Conservation (phyloP, 2,797 vertebrate species). For the Pantherophis vulpinus region DNA sequence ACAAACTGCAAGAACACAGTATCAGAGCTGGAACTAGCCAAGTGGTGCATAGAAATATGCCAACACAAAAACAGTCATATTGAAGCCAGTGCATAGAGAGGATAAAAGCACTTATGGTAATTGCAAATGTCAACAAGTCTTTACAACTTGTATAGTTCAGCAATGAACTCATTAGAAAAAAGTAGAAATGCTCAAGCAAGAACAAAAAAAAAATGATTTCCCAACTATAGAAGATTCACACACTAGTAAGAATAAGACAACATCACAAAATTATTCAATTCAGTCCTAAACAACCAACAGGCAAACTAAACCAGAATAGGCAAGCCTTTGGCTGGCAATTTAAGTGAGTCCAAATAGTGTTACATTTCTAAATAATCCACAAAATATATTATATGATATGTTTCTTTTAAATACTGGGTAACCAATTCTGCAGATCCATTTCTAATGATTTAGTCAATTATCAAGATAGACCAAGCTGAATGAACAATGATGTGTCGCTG, state of each 20-base stretch:
- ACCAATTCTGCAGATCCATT: constrained; percentile 66
- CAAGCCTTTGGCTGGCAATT: constrained; percentile 76
- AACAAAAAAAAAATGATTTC: constrained; percentile 58
- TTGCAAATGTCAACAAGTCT: constrained; percentile 86
- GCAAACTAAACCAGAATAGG: constrained; percentile 68
- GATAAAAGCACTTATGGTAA: constrained; percentile 99
- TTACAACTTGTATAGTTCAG: constrained; percentile 78
- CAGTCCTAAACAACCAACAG: constrained; percentile 66
- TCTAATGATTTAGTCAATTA: constrained; percentile 66
- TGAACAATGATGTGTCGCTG: constrained; percentile 72
- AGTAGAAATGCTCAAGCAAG: constrained; percentile 61
- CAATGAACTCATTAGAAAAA: constrained; percentile 72
- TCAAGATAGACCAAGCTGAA: constrained; percentile 67
- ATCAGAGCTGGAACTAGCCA: constrained; percentile 69
- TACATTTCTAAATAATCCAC: constrained; percentile 71
- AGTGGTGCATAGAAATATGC: constrained; percentile 91
- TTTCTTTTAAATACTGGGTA: constrained; percentile 75
- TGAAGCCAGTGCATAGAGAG: constrained; percentile 97
- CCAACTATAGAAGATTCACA: constrained; percentile 68
- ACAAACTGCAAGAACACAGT: constrained; percentile 65
- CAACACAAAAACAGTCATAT: constrained; percentile 92
- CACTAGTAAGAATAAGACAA: constrained; percentile 68
- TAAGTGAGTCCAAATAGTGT: constrained; percentile 65
- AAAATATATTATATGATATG: constrained; percentile 76
- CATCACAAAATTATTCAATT: constrained; percentile 65